phyloP scores from a whole-genome alignment of 2,797 vertebrate species.

The Spheniscus humboldti region DNA sequence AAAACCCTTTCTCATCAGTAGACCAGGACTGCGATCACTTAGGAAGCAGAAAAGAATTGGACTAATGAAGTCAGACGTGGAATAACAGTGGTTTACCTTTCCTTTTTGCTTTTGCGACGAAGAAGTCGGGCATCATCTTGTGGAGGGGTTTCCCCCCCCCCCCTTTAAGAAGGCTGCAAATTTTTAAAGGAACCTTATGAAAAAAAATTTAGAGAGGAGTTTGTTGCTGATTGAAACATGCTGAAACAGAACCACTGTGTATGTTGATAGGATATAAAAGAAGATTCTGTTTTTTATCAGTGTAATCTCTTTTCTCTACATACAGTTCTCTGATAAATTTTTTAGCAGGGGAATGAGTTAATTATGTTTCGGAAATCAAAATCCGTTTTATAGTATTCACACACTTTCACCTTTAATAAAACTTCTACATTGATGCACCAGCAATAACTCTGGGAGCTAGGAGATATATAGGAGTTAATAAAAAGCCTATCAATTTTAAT shows the following conservation, averaged over 20 bases:
- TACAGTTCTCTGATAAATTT: background rate
- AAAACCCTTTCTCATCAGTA: background rate
- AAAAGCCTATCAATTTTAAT: slow-evolving; percentile 47
- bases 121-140: background rate
- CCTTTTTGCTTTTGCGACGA: background rate
- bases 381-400: background rate
- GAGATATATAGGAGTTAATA: slow-evolving; percentile 38
- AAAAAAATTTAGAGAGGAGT: background rate
- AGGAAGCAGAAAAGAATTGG: background rate
- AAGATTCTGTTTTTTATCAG: background rate
- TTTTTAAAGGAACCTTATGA: background rate
- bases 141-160: accelerated
- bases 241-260: background rate
- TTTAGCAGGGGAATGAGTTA: background rate
- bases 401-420: slow-evolving; percentile 25
- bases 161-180: background rate
- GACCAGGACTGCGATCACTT: background rate
- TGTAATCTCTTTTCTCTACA: background rate
- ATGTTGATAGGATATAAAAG: background rate
- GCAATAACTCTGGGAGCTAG: background rate
- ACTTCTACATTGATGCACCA: background rate
- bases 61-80: background rate
- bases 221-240: background rate
- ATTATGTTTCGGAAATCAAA: slow-evolving; percentile 43
- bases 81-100: background rate